Evolutionary conservation across 2,113 vertebrate species (phyloP), one percentile per base, ranked within the genome.

Genomic region (Garra rufa): DNA sequence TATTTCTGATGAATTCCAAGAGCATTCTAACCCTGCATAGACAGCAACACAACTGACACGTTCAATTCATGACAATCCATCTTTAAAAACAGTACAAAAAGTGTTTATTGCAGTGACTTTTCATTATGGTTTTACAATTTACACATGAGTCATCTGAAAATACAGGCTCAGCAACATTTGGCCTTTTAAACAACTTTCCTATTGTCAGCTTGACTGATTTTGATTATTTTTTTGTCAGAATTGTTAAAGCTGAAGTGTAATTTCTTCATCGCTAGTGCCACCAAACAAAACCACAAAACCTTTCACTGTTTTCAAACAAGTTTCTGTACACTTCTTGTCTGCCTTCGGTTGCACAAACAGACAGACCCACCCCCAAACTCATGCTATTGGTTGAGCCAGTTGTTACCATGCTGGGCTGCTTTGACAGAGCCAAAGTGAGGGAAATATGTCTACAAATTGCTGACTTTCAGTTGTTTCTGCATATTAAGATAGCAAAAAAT

Each of bases 111-210:
- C 34, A 41, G 9, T 41, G 65, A 41, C 34, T 69, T 69, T 69
- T 41, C 9, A 41, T 69, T 69, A 41, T 69, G 65, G 65, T 69
- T 69, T 67, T 67, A 67, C 28, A 34, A 67, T 67, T 67, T 34
- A 67, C 63, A 9, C 63, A 69, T 38, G 65, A 69, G 65, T 69
- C 65, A 69, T 69, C 65, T 41, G 34, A 69, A 69, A 69, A 41
- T 69, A n/a, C 65, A 38, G 34, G 17, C 34, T 69, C 19, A n/a
- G 65, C 19, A n/a, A 5, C 19, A 69, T 38, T n/a, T n/a, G n/a
- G n/a, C n/a, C n/a, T n/a, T n/a, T n/a, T n/a, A n/a, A n/a, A n/a
- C n/a, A n/a, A n/a, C n/a, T n/a, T n/a, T n/a, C n/a, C n/a, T n/a
- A n/a, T n/a, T n/a, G n/a, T n/a, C n/a, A n/a, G n/a, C n/a, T n/a